Base-by-base conservation (phyloP, 2,113 vertebrate genomes). In the Chaetops frenatus region DNA sequence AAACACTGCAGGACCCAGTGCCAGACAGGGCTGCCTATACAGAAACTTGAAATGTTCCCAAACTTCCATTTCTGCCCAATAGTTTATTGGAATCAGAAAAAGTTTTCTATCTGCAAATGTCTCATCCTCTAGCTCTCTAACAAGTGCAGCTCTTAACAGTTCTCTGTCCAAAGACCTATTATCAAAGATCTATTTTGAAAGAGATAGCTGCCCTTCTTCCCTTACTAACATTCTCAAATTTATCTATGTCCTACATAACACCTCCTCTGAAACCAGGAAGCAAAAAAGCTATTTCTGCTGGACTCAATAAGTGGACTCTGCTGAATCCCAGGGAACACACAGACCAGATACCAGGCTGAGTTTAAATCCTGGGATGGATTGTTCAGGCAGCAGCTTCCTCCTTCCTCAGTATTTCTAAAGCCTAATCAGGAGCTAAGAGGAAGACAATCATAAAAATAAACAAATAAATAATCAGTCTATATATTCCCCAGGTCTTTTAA, bases 161-260 rank as follows among this genome's bases (percentile, higher is more conserved):
- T 76, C 60, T 84, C 67, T 86, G 60, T 33, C 58, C 66, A 45
- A 69, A 72, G 65, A 74, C 72, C 79, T 33, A 4, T 70, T 76
- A 67, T 47, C 54, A 77, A 81, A 62, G 14, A 77, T 62, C 53
- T 36, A 23, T 58, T 77, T 66, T 20, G 70, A 82, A 54, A 56
- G 54, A 73, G 89, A 65, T 7, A 86, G n/a, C 71, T 88, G 60
- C 22, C 21, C 33, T 87, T 78, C 23, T 70, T 74, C 40, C 61
- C 70, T 94, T 57, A 23, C 81, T 92, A 92, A 92, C 94, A 95
- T 71, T 73, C 94, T 93, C 90, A 83, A 93, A 92, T 88, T 92
- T 94, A 83, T 91, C 71, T 16, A 7, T 70, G 91, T 74, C 94
- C 93, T 94, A 95, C 87, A 93, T 95, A 90, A 58, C 78, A 96